Base-by-base conservation (phyloP, 2,888 invertebrate species). In the Dendrolimus pini region DNA sequence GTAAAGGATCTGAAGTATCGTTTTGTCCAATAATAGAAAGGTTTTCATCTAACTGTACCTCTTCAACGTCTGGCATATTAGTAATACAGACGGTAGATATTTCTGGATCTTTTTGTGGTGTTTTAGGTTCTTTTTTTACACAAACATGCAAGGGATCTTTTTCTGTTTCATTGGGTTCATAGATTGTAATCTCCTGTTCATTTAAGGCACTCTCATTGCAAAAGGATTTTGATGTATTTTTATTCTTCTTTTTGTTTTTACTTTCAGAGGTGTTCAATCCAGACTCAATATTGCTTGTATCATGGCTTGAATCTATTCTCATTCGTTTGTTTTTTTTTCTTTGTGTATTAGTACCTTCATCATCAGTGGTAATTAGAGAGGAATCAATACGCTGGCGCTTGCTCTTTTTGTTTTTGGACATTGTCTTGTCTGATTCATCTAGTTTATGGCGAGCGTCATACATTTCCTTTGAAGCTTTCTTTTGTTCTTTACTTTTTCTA, bases 391-490 rank as follows among this genome's bases (percentile, higher is more conserved):
- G 71, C 59, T 70, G 72, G 13, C 74, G 73, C 41, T 72, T 82
- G 41, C 62, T 68, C 65, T 75, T 79, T 61, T 74, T 72, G 53
- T 61, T 54, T 54, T 73, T 74, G 47, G 56, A 59, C 7, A 62
- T 8, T 57, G 62, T 71, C 52, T 64, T 68, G 47, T 75, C 69
- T 52, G 77, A 77, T 56, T 69, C 61, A 56, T 78, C 72, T 42
- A 78, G 60, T 62, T 78, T 74, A 69, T 89, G 89, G 53, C 90
- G 82, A 2, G 89, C 75, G 67, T 83, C 79, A 62, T 70, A 90
- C 88, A 90, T 89, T 80, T 90, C 89, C 64, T 70, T 79, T 0
- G 91, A 91, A 7, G 86, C 89, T 60, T 77, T 78, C 65, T 88
- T 90, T 65, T 86, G 88, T 70, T 89, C 81, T 67, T 89, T 89